A percentile compares a stretch with the other conserved stretches of the same genome.
phyloP scores from a whole-genome alignment of 2,888 invertebrate genomes.

The Epistrophe eligans region DNA sequence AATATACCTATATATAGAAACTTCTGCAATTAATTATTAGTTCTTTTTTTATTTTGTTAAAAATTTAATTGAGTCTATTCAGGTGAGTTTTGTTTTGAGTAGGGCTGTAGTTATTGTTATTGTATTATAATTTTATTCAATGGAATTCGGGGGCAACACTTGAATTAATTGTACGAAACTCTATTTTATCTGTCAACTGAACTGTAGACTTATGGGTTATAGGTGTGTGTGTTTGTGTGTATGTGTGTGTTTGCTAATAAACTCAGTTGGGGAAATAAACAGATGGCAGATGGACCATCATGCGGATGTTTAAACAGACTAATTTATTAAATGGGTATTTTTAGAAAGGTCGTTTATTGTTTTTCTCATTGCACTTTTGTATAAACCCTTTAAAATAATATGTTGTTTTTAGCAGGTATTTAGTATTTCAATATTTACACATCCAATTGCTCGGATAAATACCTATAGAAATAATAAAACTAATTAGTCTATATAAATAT shows the following conservation, averaged over 20 bases:
- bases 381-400: not conserved
- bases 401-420: not conserved
- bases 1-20: no score
- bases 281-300: not conserved
- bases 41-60: not conserved
- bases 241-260: no score
- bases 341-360: not conserved
- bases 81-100: not conserved
- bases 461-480: not conserved
- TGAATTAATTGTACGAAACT: no score
- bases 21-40: no score
- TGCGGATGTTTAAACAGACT: not conserved
- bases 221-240: no score
- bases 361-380: not conserved
- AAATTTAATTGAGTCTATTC: constrained; percentile 1
- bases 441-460: not conserved
- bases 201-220: no score
- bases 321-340: not conserved
- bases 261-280: no score
- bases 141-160: no score
- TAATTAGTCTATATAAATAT: not conserved
- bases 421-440: not conserved
- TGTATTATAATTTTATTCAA: no score
- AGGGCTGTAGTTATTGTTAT: no score
- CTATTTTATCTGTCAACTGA: not conserved